Percentiles rank a stretch among this genome's conserved stretches.
Evolutionary conservation across 2,797 vertebrate species (phyloP).

Genomic region (Ceryle rudis): DNA sequence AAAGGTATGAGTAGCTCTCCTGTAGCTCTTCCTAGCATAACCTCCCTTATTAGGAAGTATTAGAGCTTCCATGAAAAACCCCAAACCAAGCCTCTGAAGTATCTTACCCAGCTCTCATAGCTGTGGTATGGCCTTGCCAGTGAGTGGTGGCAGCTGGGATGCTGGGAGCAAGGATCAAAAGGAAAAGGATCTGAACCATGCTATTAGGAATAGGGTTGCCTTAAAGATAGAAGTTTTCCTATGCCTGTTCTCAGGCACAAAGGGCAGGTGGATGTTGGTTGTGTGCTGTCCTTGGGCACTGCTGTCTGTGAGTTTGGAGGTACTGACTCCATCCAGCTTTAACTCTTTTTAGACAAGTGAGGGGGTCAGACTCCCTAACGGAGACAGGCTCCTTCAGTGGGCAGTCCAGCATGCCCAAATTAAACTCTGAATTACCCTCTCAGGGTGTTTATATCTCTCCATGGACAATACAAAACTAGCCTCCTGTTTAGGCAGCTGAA

Average conservation of each 20-base stretch:
- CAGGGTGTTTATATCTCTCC: neutral
- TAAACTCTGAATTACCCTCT: neutral
- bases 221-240: neutral
- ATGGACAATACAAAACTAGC: neutral
- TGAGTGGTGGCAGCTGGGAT: neutral
- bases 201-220: neutral
- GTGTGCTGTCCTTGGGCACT: neutral
- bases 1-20: neutral
- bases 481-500: neutral
- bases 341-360: neutral
- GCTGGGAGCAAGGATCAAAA: neutral
- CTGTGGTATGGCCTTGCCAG: neutral
- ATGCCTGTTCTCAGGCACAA: neutral
- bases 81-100: neutral
- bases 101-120: neutral
- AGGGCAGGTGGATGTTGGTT: neutral
- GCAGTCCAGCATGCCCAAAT: neutral
- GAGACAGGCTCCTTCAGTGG: neutral
- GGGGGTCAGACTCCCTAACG: neutral
- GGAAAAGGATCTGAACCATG: neutral
- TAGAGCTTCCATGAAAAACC: neutral
- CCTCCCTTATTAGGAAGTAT: neutral
- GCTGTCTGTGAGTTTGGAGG: neutral
- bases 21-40: neutral
- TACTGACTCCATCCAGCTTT: neutral